A percentile compares a stretch with the other conserved stretches of the same genome.
phyloP scores from a whole-genome alignment of 2,888 invertebrate species.

The Limulus polyphemus region DNA sequence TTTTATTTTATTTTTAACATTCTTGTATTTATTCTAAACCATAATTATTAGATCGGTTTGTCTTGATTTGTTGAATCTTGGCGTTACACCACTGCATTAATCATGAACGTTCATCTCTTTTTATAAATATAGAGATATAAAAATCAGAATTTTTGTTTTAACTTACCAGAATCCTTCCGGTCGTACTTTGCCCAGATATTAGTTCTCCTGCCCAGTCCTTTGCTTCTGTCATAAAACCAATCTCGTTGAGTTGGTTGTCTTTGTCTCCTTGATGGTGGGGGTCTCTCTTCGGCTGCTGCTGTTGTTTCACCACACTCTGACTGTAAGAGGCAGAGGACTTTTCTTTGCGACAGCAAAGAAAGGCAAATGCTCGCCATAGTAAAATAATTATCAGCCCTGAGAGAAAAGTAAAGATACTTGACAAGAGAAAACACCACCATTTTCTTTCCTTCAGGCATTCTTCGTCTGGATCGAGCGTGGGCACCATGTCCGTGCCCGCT shows the following conservation, averaged over 20 bases:
- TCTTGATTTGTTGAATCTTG: too few relatives aligned
- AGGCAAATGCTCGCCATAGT: conserved; percentile 84
- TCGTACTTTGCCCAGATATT: conserved; percentile 99
- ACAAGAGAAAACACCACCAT: conserved; percentile 96
- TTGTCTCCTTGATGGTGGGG: conserved; percentile 1
- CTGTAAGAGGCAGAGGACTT: conserved; percentile 15
- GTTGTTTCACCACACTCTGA: conserved; percentile 1
- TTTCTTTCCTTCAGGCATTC: conserved; percentile 86
- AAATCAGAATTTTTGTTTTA: too few relatives aligned
- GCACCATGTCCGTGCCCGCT: too few relatives aligned
- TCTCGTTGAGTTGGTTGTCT: conserved; percentile 47
- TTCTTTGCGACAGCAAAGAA: conserved; percentile 59
- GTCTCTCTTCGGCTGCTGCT: not conserved
- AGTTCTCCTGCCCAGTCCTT: conserved; percentile 99
- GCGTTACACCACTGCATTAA: too few relatives aligned
- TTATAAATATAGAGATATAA: too few relatives aligned
- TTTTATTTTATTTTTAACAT: too few relatives aligned
- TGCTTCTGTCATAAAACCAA: conserved; percentile 99
- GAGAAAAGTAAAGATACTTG: conserved; percentile 91
- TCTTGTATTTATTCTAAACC: too few relatives aligned
- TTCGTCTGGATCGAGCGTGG: conserved; percentile 37
- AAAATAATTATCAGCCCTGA: conserved; percentile 75
- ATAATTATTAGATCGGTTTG: too few relatives aligned
- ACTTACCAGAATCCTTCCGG: conserved; percentile 94
- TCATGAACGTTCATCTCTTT: too few relatives aligned